phyloP scores from a whole-genome alignment of 92 coral and sea anemone species.

The Chrysogorgia sp. region DNA sequence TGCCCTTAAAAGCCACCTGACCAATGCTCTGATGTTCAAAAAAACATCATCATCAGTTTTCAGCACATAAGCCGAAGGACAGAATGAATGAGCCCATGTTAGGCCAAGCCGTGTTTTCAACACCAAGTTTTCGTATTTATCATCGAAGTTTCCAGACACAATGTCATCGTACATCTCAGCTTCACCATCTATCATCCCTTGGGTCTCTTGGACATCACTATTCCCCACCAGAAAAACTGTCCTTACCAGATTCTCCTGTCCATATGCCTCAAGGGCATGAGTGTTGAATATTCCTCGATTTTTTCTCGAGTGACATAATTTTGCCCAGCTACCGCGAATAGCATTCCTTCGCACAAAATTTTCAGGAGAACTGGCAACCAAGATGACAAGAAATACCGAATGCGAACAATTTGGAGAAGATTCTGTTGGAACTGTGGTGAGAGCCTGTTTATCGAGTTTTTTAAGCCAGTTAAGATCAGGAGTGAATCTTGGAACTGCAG shows the following conservation, averaged over 20 bases:
- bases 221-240: constrained; percentile 22
- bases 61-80: constrained; percentile 18
- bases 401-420: constrained; percentile 28
- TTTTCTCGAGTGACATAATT: constrained; percentile 1
- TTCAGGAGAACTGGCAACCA: constrained; percentile 17
- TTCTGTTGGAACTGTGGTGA: constrained; percentile 5
- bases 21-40: background rate
- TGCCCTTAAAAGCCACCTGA: constrained; percentile 28
- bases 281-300: background rate
- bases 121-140: constrained; percentile 19
- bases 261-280: constrained; percentile 1
- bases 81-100: constrained; percentile 24
- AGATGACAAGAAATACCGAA: constrained; percentile 21
- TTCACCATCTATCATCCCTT: constrained; percentile 14
- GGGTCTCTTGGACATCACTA: background rate
- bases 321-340: constrained; percentile 33
- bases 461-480: constrained; percentile 18
- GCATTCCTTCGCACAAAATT: constrained; percentile 38
- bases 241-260: constrained; percentile 6
- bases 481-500: background rate
- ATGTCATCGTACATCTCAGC: constrained; percentile 14
- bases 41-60: constrained; percentile 43
- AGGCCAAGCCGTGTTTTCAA: constrained; percentile 35
- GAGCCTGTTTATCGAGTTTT: constrained; percentile 4
- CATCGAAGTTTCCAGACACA: constrained; percentile 21